These are phyloP conservation scores for Sipha maydis DNA, from an alignment of 2,888 invertebrate species.

Conservation along the genomic window DNA sequence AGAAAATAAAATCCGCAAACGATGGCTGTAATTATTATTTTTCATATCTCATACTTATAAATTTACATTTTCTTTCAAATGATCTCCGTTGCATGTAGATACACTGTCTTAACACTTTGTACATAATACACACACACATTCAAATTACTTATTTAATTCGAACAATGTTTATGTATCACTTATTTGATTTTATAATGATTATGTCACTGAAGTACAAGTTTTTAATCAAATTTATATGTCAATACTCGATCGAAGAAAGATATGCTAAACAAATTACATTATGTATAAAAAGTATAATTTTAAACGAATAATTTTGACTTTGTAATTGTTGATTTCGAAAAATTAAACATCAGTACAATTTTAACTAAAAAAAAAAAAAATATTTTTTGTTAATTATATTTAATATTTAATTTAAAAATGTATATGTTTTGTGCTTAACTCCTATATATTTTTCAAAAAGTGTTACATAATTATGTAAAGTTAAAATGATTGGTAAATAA, in stretches of 20 bases:
- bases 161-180: background rate
- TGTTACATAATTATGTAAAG: background rate
- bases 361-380: background rate
- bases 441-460: background rate
- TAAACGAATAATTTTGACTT: background rate
- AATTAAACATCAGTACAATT: background rate
- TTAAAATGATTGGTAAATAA: background rate
- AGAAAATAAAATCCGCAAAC: background rate
- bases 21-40: background rate
- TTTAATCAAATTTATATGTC: background rate
- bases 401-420: too few relatives aligned
- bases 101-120: too few relatives aligned
- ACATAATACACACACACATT: too few relatives aligned
- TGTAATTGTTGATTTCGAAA: background rate
- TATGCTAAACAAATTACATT: background rate
- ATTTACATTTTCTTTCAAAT: background rate
- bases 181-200: conserved; percentile 5
- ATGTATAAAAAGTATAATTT: background rate
- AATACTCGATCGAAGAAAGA: background rate
- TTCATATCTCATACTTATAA: background rate
- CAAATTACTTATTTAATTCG: background rate
- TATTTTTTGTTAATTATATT: too few relatives aligned
- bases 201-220: background rate
- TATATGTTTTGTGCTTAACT: background rate
- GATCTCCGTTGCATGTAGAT: too few relatives aligned